A percentile compares a stretch with the other conserved stretches of the same genome.
phyloP scores from a whole-genome alignment of 1,140 invertebrate genomes.

The Aphelenchoides avenae region DNA sequence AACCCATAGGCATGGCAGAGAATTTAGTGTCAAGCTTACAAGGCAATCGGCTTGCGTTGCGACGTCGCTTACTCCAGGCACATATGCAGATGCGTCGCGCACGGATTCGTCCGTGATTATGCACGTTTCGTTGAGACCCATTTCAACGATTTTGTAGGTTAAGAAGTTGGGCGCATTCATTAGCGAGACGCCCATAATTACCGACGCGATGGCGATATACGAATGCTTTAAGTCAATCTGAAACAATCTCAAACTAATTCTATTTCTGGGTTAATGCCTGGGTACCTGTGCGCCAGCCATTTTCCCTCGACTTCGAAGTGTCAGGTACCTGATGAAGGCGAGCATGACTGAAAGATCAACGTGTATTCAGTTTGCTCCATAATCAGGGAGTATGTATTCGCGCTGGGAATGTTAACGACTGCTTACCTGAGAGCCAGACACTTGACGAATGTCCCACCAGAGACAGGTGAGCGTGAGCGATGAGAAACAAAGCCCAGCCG shows the following conservation, averaged over 20 bases:
- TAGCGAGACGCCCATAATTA: constrained; percentile 44
- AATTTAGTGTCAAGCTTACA: constrained; percentile 15
- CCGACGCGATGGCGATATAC: constrained; percentile 50
- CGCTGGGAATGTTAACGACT: background rate
- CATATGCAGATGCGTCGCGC: constrained; percentile 38
- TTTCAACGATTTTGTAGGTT: constrained; percentile 58
- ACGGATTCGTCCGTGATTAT: constrained; percentile 19
- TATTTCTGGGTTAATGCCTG: background rate
- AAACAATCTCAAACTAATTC: constrained; percentile 20
- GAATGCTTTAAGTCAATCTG: constrained; percentile 48
- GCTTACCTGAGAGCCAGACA: constrained; percentile 52
- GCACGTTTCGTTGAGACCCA: constrained; percentile 35
- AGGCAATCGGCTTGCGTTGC: constrained; percentile 42
- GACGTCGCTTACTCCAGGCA: constrained; percentile 55
- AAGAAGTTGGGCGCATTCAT: constrained; percentile 56
- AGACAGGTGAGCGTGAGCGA: constrained; percentile 56
- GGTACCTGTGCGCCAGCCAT: constrained; percentile 46
- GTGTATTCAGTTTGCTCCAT: constrained; percentile 14
- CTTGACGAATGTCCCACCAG: constrained; percentile 53
- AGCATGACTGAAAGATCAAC: constrained; percentile 46
- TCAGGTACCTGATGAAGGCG: constrained; percentile 55
- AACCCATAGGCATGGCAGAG: background rate
- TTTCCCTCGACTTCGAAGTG: constrained; percentile 46
- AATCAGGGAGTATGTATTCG: background rate
- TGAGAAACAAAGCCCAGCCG: constrained; percentile 55